Evolutionary conservation across 1,140 invertebrate genomes (phyloP), one percentile per base, ranked within the genome.

Genomic region (Drosophila tropicalis): DNA sequence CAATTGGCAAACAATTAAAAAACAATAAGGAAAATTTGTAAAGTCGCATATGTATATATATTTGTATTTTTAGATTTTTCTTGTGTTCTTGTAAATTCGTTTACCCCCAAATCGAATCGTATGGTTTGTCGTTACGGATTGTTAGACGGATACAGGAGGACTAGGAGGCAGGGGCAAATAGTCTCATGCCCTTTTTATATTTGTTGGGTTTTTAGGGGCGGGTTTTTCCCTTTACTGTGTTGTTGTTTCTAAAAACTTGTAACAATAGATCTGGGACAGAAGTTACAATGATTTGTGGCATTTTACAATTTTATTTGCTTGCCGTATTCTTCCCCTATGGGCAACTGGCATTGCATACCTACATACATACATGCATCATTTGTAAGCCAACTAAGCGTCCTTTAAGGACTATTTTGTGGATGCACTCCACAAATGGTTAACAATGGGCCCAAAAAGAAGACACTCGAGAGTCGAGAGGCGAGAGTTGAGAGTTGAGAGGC

Each of bases 401-500:
- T 89, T 91, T 91, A 91, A 90, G 86, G 85, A 90, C 84, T 90
- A 83, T 91, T 91, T 91, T 91, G 90, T 76, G 85, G 90, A 91
- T 91, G 90, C 83, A 83, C 80, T 89, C 80, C 63, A 76, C 47
- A 76, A 70, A 80, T 68, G 73, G 17, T 51, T 22, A 89, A 89
- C 83, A 89, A 87, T 89, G 29, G 72, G 60, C 22, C 44, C 44
- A 51, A 73, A n/a, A n/a, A n/a, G n/a, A n/a, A 73, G 71, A 78
- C 67, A 75, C 75, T 79, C 69, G 64, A 76, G 62, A 76, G 69
- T 77, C 69, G 76, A 85, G 65, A 67, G 25, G 9, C 56, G 41
- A 78, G 56, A 51, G 44, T 12, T 10, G 63, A 76, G 41, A 44
- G 68, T 77, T 63, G 75, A 84, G 56, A 67, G 25, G 17, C 56